phyloP scores from a whole-genome alignment of 2,797 vertebrate species.

The Heteromormyrus szaboi region DNA sequence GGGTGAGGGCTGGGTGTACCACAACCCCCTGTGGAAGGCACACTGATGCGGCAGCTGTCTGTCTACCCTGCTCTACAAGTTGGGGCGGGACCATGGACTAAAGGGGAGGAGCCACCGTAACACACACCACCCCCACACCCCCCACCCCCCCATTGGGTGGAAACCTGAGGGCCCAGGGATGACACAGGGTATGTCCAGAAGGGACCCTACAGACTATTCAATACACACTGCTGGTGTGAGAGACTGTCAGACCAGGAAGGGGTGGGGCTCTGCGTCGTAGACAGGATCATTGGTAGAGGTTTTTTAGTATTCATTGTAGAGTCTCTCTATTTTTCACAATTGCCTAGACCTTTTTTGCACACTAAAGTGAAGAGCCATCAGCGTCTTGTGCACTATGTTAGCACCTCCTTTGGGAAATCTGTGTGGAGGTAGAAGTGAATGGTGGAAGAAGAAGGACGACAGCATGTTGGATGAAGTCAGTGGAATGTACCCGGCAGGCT shows the following conservation, averaged over 20 bases:
- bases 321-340: conserved; percentile 67
- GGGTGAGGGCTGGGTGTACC: conserved; percentile 83
- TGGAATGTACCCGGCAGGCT: background rate
- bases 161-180: background rate
- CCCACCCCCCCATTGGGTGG: too few relatives aligned
- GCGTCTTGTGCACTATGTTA: background rate
- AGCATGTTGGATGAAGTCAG: background rate
- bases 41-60: conserved; percentile 56
- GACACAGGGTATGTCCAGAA: background rate
- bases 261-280: too few relatives aligned
- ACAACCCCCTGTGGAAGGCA: conserved; percentile 81
- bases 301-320: conserved; percentile 52
- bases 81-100: conserved; percentile 22
- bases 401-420: background rate
- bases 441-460: background rate
- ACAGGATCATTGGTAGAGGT: background rate
- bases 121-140: background rate
- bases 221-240: background rate
- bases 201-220: background rate
- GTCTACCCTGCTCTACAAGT: conserved; percentile 11
- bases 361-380: conserved; percentile 36
- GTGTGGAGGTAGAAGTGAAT: background rate
- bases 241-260: conserved; percentile 23
- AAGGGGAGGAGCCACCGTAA: background rate
- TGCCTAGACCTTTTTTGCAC: conserved; percentile 63